These are phyloP conservation scores for Gopherus flavomarginatus DNA, from an alignment of 2,113 vertebrate species.

Conservation along the genomic window DNA sequence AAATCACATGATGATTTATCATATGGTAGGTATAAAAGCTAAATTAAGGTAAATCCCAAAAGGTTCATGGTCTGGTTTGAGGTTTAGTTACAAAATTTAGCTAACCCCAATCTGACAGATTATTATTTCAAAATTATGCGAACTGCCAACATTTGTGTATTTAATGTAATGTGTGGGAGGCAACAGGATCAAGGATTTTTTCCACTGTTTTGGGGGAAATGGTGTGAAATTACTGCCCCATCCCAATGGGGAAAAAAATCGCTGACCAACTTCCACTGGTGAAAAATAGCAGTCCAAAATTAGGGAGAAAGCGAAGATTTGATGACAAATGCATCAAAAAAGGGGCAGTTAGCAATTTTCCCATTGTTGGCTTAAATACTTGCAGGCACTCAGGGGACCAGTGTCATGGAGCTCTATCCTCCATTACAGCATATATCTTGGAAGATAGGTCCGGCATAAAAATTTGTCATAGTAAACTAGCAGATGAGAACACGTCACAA, in stretches of 20 bases:
- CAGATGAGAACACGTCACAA: background rate
- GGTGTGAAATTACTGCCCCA: no score
- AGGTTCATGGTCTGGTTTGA: background rate
- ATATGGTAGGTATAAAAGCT: background rate
- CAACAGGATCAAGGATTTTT: no score
- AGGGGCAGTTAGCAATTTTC: accelerated
- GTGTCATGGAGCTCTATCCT: background rate
- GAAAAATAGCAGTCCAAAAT: background rate
- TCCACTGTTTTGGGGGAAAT: no score
- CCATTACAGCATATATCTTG: background rate
- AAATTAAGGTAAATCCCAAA: background rate
- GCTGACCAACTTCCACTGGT: background rate
- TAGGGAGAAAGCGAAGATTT: background rate
- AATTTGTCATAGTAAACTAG: background rate
- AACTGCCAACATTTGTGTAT: no score
- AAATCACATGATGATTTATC: background rate
- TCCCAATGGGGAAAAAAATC: background rate
- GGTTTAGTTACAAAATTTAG: background rate
- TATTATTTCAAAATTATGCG: background rate
- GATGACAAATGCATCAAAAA: background rate
- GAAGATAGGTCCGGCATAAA: background rate
- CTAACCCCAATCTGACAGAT: background rate
- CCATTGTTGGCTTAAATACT: background rate
- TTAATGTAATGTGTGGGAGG: no score
- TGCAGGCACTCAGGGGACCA: accelerated